A percentile compares a stretch with the other conserved stretches of the same genome.
These are phyloP conservation scores for Seladonia tumulorum DNA, from an alignment of 2,888 invertebrate species.

Conservation along the genomic window DNA sequence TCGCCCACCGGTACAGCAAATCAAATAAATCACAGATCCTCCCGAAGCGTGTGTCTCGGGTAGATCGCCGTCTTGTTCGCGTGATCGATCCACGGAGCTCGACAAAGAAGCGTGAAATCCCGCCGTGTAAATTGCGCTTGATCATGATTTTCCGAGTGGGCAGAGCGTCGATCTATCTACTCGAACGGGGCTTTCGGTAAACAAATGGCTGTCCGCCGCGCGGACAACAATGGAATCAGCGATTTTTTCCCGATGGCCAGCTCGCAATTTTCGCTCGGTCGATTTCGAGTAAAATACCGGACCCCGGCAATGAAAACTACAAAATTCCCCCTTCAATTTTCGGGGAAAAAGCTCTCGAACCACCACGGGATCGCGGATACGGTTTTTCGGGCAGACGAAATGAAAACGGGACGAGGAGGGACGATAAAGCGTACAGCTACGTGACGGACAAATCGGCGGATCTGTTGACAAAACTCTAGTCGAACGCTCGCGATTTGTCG, in stretches of 20 bases:
- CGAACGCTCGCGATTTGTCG: background rate
- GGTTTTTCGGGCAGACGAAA: background rate
- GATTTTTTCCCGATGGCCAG: background rate
- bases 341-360: background rate
- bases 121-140: background rate
- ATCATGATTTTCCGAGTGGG: conserved; percentile 15
- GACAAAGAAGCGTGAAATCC: background rate
- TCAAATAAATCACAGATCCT: no score
- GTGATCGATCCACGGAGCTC: background rate
- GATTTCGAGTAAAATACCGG: conserved; percentile 2
- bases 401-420: background rate
- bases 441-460: background rate
- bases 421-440: background rate
- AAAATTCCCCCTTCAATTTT: conserved; percentile 8
- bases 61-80: background rate
- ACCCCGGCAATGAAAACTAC: conserved; percentile 10
- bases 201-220: conserved; percentile 13
- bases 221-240: conserved; percentile 12
- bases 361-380: background rate
- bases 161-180: no score
- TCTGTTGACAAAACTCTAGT: background rate
- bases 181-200: background rate
- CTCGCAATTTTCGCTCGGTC: conserved; percentile 23
- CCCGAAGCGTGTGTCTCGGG: no score
- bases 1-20: no score